Base-by-base conservation (phyloP, 2,113 vertebrate genomes). In the Amphiprion ocellaris region DNA sequence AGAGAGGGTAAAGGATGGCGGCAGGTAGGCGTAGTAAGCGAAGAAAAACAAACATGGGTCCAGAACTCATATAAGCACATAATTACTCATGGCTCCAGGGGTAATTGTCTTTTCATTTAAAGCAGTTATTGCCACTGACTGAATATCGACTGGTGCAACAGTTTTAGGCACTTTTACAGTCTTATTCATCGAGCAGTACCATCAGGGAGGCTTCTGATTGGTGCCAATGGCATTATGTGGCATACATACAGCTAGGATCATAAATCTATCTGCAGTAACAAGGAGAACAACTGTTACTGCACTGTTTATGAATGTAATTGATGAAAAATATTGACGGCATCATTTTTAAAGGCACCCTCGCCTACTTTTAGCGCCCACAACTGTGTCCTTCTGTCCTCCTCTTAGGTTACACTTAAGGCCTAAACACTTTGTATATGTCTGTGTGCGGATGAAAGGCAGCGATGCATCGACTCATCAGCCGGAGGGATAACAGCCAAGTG, bases 401-500 rank as follows among this genome's bases (percentile, higher is more conserved):
- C 16, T 55, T 63, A 60, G 59, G 72, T 69, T 70, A 19, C 1
- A 37, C 33, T 37, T 16, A 53, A 81, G 67, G 62, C 74, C 79
- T 67, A 68, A 72, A 56, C 28, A 44, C 47, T 46, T 21, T 63
- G 65, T 50, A 10, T 2, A 21, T 41, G 39, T 73, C 53, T 67
- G 14, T 65, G 71, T 68, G 54, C 26, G 44, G 60, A 80, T 81
- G 56, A 87, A 81, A 74, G 76, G 49, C 53, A 63, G 71, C 8
- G 16, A 56, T 52, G 24, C 63, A 72, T 74, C 23, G 41, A 77
- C 72, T 71, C 12, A 68, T 73, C 80, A 77, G 67, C 64, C 1
- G 19, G 61, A 75, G 83, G 79, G 84, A 90, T 82, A 84, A 85
- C 79, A 67, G 88, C 87, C 89, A 87, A 87, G 86, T 81, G 72